phyloP scores from a whole-genome alignment of 1,140 invertebrate species.

The Uloborus diversus region DNA sequence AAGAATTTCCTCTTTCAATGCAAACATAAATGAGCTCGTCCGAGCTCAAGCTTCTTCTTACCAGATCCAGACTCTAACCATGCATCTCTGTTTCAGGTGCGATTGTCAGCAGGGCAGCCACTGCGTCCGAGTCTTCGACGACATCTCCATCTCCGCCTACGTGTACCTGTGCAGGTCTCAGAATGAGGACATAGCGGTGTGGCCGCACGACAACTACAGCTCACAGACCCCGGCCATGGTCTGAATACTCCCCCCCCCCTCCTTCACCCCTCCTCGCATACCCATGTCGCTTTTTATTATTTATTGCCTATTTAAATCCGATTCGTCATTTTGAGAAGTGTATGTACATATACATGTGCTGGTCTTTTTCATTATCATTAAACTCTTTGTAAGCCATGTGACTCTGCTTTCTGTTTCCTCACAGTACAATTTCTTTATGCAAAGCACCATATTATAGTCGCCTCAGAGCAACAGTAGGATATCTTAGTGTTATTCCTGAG shows the following conservation, averaged over 20 bases:
- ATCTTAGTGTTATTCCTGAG: too few relatives aligned
- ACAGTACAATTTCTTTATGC: too few relatives aligned
- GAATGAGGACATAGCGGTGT: constrained; percentile 22
- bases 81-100: not conserved
- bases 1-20: too few relatives aligned
- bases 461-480: too few relatives aligned
- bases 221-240: not conserved
- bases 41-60: too few relatives aligned
- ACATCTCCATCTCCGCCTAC: constrained; percentile 36
- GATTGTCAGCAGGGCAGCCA: constrained; percentile 13
- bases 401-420: too few relatives aligned
- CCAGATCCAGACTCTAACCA: too few relatives aligned
- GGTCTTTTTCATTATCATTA: constrained; percentile 52
- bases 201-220: constrained; percentile 29
- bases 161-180: constrained; percentile 19
- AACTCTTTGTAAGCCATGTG: constrained; percentile 28
- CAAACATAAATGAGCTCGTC: too few relatives aligned
- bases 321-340: constrained; percentile 21
- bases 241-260: too few relatives aligned
- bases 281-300: constrained; percentile 28
- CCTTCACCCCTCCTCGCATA: constrained; percentile 25
- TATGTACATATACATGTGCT: constrained; percentile 27
- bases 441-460: too few relatives aligned
- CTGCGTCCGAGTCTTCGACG: constrained; percentile 29
- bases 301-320: constrained; percentile 45